Base-by-base conservation (phyloP, 2,113 vertebrate species). In the Sylvia atricapilla region DNA sequence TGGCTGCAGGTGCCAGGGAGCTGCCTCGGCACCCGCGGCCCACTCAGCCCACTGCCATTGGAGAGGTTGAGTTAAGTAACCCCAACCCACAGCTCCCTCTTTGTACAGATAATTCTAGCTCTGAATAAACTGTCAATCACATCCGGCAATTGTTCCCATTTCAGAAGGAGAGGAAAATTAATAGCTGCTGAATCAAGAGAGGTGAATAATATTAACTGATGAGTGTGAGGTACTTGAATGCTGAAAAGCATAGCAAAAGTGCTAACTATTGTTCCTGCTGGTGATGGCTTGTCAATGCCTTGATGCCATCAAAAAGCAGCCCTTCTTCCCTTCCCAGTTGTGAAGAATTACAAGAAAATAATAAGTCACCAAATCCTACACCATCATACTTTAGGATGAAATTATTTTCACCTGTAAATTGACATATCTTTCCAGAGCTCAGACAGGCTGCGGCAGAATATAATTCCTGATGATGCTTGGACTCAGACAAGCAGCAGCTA, bases 61-160 rank as follows among this genome's bases (percentile, higher is more conserved):
- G 96, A 80, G 92, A 80, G 89, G 64, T 66, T 92, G 67, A 53
- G 88, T 93, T 94, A 96, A 95, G 80, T 86, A 97, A 97, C 92
- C 85, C 94, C 95, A 97, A 7, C 96, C 94, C 87, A 96, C 89
- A 78, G 96, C 69, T 96, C 89, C 66, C 75, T 95, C 97, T 98
- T 97, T 97, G 93, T 95, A 63, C 47, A 78, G 93, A 94, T 97
- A 97, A 97, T 98, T 97, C 95, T 85, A 98, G 94, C 91, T 94
- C 95, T 97, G 94, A 95, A 89, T 78, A 97, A 95, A 70, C 90
- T 79, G 96, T 96, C 97, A 97, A 72, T 96, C 96, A 93, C 75
- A 90, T 64, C 84, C 31, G 46, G 87, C 96, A 97, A 95, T 95
- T 96, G 96, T 95, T 85, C 95, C 77, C 53, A 0, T 82, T 59